A percentile compares a stretch with the other conserved stretches of the same genome.
Conservation (phyloP, 1,140 invertebrate species). For the Helicorthomorpha holstii region DNA sequence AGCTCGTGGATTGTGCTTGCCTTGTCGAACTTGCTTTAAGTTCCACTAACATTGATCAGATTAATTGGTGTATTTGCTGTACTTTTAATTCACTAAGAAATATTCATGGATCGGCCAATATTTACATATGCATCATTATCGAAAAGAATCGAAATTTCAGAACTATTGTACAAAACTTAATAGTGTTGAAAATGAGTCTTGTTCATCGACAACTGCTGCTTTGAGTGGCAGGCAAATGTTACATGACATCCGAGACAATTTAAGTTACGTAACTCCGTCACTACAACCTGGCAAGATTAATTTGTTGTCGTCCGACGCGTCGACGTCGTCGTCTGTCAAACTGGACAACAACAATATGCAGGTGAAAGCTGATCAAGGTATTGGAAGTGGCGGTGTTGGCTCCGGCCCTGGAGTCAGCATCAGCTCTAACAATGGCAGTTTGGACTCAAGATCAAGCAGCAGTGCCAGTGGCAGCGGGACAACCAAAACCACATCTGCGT, state of each 20-base stretch:
- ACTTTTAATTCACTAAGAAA: too few species aligned
- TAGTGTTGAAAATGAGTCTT: too few species aligned
- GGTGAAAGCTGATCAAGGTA: too few species aligned
- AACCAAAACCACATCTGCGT: conserved; percentile 30
- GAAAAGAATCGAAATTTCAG: too few species aligned
- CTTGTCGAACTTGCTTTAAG: too few species aligned
- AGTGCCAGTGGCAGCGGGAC: conserved; percentile 11
- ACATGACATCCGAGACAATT: conserved; percentile 20
- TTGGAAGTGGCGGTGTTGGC: too few species aligned
- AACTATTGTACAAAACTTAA: too few species aligned
- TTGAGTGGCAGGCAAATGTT: conserved; percentile 23
- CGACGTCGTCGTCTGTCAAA: not conserved
- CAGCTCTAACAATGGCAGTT: conserved; percentile 9
- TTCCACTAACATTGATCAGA: too few species aligned
- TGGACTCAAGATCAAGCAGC: conserved; percentile 8
- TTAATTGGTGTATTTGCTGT: too few species aligned
- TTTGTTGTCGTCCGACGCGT: conserved; percentile 5
- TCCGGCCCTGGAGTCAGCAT: not conserved
- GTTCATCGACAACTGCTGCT: conserved; percentile 13
- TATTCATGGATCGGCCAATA: too few species aligned
- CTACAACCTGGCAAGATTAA: conserved; percentile 11
- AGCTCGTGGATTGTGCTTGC: too few species aligned
- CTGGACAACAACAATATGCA: not conserved
- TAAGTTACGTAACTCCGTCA: conserved; percentile 20
- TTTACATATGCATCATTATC: too few species aligned